Evolutionary conservation across 2,888 invertebrate genomes (phyloP).

Genomic region (Perizoma flavofasciatum): DNA sequence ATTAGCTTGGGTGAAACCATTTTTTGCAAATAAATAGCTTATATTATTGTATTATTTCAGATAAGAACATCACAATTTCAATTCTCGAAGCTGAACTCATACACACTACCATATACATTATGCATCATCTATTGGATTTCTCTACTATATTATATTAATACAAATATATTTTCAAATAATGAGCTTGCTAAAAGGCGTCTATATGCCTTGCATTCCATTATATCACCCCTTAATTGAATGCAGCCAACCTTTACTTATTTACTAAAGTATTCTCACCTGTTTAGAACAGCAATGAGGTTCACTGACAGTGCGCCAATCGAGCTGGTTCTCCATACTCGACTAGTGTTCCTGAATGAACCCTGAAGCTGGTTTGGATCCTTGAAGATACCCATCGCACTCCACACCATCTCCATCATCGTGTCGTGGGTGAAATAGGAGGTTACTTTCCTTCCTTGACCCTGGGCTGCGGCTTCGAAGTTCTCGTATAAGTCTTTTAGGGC

Average conservation of each 20-base stretch:
- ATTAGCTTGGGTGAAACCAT: no score
- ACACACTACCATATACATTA: no score
- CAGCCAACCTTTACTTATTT: neutral
- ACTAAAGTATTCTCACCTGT: conserved; percentile 78
- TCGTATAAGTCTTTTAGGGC: conserved; percentile 87
- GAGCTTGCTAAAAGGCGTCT: no score
- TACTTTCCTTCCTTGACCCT: conserved; percentile 69
- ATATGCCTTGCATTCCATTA: no score
- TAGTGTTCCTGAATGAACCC: conserved; percentile 79
- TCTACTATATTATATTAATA: no score
- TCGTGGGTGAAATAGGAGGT: conserved; percentile 89
- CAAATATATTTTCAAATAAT: no score
- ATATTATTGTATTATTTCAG: no score
- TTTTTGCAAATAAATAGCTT: no score
- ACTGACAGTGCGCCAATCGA: conserved; percentile 87
- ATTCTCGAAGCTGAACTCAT: no score
- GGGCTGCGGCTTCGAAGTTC: conserved; percentile 66
- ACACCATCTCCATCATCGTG: conserved; percentile 85
- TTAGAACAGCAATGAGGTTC: conserved; percentile 90
- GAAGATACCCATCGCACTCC: conserved; percentile 86
- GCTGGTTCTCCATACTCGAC: conserved; percentile 88
- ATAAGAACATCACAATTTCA: no score
- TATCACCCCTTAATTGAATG: no score
- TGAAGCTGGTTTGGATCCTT: conserved; percentile 83
- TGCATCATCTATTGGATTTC: no score